Evolutionary conservation across 2,113 vertebrate genomes (phyloP).

Genomic region (Alligator sinensis): DNA sequence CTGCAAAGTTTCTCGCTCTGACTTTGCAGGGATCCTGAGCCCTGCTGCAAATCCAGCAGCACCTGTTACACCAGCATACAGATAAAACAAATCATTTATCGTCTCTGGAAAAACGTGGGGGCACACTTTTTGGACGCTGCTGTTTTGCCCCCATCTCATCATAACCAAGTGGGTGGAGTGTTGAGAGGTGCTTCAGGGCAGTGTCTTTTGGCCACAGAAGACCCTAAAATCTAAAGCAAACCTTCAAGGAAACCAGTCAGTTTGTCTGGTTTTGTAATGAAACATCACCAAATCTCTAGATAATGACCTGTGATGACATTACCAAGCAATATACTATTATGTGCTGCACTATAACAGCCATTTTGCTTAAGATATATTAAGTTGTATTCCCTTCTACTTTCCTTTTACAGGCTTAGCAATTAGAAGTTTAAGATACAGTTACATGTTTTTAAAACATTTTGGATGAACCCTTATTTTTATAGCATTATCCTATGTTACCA

Average conservation of each 20-base stretch:
- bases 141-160: neutral
- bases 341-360: neutral
- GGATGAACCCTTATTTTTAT: neutral
- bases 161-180: neutral
- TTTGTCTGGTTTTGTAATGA: neutral
- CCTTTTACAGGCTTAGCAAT: slow-evolving; percentile 2
- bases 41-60: too few species aligned
- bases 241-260: neutral
- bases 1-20: too few species aligned
- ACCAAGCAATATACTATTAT: neutral
- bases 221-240: neutral
- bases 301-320: neutral
- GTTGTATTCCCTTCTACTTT: neutral
- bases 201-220: neutral
- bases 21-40: too few species aligned
- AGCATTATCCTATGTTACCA: neutral
- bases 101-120: neutral
- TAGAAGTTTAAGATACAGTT: neutral
- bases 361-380: neutral
- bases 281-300: neutral
- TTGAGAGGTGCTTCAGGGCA: neutral
- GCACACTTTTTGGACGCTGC: neutral
- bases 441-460: neutral
- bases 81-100: neutral
- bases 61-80: too few species aligned